phyloP scores from a whole-genome alignment of 2,888 invertebrate species.

The Apoderus coryli region DNA sequence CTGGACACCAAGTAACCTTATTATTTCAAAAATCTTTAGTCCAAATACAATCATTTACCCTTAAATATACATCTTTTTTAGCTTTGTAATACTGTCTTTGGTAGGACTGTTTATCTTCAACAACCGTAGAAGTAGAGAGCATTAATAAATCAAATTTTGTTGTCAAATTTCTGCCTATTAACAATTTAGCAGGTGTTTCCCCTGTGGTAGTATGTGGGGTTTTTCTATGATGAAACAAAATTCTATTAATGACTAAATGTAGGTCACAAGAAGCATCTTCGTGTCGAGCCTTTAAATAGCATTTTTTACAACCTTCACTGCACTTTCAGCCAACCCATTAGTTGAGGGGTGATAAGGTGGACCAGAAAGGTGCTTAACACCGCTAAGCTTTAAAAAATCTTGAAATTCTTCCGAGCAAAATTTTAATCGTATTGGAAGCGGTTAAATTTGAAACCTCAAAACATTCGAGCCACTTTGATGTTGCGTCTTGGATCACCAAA shows the following conservation, averaged over 20 bases:
- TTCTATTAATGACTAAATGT: constrained; percentile 6
- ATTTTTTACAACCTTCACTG: constrained; percentile 10
- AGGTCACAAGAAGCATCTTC: constrained; percentile 7
- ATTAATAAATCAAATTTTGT: constrained; percentile 1
- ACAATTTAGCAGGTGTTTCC: neutral
- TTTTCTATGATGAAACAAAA: constrained; percentile 9
- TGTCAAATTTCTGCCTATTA: too few relatives aligned
- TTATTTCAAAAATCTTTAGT: neutral
- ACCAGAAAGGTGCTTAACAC: constrained; percentile 7
- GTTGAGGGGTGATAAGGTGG: constrained; percentile 9
- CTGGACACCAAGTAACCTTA: neutral
- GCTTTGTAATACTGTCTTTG: neutral
- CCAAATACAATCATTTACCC: neutral
- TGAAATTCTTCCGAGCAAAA: constrained; percentile 7
- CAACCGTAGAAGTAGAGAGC: neutral
- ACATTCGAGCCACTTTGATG: constrained; percentile 11
- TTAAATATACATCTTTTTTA: neutral
- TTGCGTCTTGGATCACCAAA: constrained; percentile 6
- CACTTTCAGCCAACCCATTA: constrained; percentile 8
- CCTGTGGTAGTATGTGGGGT: constrained; percentile 7
- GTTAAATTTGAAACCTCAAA: constrained; percentile 6
- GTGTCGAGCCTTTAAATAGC: too few relatives aligned
- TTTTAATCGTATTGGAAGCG: constrained; percentile 5
- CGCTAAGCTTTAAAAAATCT: constrained; percentile 2
- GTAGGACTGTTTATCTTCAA: neutral